Evolutionary conservation across 2,888 invertebrate genomes (phyloP).

Genomic region (Philopedon plagiatum): DNA sequence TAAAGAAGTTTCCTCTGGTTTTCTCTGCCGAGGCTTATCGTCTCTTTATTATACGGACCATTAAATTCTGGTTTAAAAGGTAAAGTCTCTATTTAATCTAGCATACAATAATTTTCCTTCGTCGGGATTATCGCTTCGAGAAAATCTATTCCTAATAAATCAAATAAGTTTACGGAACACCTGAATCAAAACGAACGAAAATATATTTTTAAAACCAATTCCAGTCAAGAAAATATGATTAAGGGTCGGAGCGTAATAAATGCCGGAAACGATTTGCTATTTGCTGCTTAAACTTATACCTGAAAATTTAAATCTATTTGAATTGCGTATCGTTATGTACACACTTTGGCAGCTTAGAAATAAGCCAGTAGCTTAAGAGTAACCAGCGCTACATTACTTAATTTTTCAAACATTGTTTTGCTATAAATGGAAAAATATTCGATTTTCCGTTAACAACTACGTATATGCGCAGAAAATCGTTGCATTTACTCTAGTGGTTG

Average conservation of each 20-base stretch:
- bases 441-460: no score
- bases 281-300: constrained; percentile 18
- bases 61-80: constrained; percentile 37
- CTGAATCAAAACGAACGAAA: constrained; percentile 43
- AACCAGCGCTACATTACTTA: no score
- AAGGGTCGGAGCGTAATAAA: constrained; percentile 24
- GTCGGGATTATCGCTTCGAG: constrained; percentile 33
- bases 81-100: constrained; percentile 45
- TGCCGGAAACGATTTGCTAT: constrained; percentile 27
- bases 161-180: constrained; percentile 43
- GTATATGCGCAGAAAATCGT: no score
- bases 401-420: no score
- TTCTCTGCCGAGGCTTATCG: constrained; percentile 27
- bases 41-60: constrained; percentile 43
- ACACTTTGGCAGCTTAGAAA: no score
- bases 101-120: constrained; percentile 34
- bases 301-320: constrained; percentile 33
- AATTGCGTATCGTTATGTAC: neutral
- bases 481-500: no score
- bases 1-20: constrained; percentile 15
- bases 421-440: no score
- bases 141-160: constrained; percentile 46
- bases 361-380: no score
- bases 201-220: constrained; percentile 43
- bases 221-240: constrained; percentile 39